Conservation (phyloP, 2,797 vertebrate genomes). For the Sebastiscus albofasciatus region DNA sequence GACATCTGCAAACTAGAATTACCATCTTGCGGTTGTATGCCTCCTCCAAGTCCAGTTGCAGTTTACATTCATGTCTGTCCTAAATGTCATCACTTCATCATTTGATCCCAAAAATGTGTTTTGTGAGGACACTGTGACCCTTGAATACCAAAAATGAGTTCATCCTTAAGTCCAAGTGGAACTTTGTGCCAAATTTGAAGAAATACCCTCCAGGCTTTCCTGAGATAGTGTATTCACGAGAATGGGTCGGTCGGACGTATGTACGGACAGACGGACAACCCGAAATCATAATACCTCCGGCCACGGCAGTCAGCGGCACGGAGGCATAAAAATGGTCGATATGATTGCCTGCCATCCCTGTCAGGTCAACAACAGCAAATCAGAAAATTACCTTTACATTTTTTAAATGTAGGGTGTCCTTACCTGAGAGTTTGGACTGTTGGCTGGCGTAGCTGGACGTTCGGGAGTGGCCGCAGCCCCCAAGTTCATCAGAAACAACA, state of each 20-base stretch:
- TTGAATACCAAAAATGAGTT: background rate
- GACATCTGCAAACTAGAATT: background rate
- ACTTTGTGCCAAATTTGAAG: background rate
- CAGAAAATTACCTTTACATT: background rate
- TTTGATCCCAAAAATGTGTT: background rate
- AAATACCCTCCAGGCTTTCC: background rate
- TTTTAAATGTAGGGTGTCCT: background rate
- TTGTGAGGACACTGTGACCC: background rate
- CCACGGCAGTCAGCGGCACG: too few species aligned
- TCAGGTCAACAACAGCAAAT: background rate
- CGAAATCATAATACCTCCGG: background rate
- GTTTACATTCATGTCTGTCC: background rate
- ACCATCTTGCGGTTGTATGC: background rate
- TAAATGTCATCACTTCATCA: background rate
- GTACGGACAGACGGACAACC: background rate
- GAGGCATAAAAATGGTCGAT: background rate
- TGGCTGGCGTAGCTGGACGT: constrained; percentile 98
- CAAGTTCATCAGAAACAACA: constrained; percentile 91
- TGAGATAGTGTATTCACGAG: background rate
- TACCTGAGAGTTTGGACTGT: constrained; percentile 97
- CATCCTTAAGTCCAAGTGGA: background rate
- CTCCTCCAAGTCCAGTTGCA: too few species aligned
- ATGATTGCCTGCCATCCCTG: background rate
- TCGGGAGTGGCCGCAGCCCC: constrained; percentile 92
- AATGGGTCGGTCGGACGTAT: background rate